phyloP scores from a whole-genome alignment of 2,888 invertebrate species.

The Dimorphilus gyrociliatus region DNA sequence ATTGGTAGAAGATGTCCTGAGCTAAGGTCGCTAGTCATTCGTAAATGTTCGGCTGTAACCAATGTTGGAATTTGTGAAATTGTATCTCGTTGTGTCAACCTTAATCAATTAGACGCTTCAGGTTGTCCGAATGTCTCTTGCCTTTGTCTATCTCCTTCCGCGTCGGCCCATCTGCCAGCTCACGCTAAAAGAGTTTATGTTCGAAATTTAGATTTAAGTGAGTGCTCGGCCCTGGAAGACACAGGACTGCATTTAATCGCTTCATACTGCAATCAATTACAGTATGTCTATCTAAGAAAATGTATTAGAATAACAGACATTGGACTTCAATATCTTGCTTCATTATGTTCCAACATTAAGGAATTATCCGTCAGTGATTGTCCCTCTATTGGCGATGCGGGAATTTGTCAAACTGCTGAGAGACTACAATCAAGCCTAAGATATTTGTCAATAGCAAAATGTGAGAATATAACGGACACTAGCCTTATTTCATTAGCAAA shows the following conservation, averaged over 20 bases:
- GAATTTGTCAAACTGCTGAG: slow-evolving; percentile 70
- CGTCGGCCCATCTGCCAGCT: slow-evolving; percentile 25
- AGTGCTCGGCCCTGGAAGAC: slow-evolving; percentile 68
- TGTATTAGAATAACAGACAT: slow-evolving; percentile 77
- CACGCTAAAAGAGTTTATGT: slow-evolving; percentile 46
- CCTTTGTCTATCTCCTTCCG: slow-evolving; percentile 41
- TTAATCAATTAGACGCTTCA: slow-evolving; percentile 63
- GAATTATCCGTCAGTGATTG: slow-evolving; percentile 75
- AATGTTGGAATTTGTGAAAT: slow-evolving; percentile 62
- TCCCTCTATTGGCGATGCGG: slow-evolving; percentile 66
- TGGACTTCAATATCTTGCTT: slow-evolving; percentile 75
- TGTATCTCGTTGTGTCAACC: slow-evolving; percentile 57
- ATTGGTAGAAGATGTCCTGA: slow-evolving; percentile 63
- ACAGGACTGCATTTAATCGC: slow-evolving; percentile 65
- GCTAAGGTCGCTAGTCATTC: slow-evolving; percentile 60
- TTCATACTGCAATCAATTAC: slow-evolving; percentile 67
- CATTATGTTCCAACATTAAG: slow-evolving; percentile 63
- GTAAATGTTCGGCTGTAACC: slow-evolving; percentile 55
- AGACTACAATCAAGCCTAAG: slow-evolving; percentile 69
- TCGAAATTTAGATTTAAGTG: slow-evolving; percentile 75
- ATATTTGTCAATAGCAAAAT: slow-evolving; percentile 81
- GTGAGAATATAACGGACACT: slow-evolving; percentile 66
- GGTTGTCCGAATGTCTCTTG: slow-evolving; percentile 62
- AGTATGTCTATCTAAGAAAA: slow-evolving; percentile 67
- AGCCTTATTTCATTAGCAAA: slow-evolving; percentile 70